Conservation (phyloP, 2,797 vertebrate species). For the Liparis tanakae region DNA sequence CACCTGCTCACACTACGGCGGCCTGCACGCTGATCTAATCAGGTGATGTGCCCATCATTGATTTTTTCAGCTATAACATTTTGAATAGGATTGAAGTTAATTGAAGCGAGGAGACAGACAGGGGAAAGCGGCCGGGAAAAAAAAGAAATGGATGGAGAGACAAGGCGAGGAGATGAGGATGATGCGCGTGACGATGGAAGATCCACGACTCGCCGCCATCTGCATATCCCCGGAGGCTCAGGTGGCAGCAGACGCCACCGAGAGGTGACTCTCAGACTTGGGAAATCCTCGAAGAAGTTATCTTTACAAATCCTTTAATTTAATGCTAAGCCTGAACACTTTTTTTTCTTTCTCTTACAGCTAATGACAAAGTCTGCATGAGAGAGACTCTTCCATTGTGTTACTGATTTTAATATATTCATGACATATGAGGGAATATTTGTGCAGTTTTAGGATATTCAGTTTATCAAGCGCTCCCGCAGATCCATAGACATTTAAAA, state of each 20-base stretch:
- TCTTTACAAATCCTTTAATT: conserved; percentile 34
- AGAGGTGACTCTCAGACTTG: conserved; percentile 12
- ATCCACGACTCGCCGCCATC: conserved; percentile 33
- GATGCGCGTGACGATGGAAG: conserved; percentile 44
- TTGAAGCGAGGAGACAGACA: conserved; percentile 20
- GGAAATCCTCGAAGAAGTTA: conserved; percentile 21
- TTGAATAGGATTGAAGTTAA: conserved; percentile 34
- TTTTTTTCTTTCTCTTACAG: not conserved
- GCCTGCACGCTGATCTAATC: conserved; percentile 56
- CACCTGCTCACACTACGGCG: conserved; percentile 59
- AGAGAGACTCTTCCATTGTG: not conserved
- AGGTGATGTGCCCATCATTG: conserved; percentile 51
- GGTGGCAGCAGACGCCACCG: conserved; percentile 5
- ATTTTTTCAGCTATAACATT: conserved; percentile 53
- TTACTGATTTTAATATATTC: not conserved
- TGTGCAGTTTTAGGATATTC: not conserved
- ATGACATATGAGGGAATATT: not conserved
- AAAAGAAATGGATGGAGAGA: conserved; percentile 31
- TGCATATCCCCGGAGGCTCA: conserved; percentile 28
- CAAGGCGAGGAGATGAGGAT: conserved; percentile 35
- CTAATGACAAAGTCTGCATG: conserved; percentile 17
- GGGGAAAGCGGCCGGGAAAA: conserved; percentile 8
- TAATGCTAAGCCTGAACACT: not conserved
- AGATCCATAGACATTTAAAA: conserved; percentile 15
- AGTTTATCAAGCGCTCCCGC: not conserved